Percentiles rank a stretch among this genome's conserved stretches.
These are phyloP conservation scores for Scaeva pyrastri DNA, from an alignment of 2,888 invertebrate genomes.

Conservation along the genomic window DNA sequence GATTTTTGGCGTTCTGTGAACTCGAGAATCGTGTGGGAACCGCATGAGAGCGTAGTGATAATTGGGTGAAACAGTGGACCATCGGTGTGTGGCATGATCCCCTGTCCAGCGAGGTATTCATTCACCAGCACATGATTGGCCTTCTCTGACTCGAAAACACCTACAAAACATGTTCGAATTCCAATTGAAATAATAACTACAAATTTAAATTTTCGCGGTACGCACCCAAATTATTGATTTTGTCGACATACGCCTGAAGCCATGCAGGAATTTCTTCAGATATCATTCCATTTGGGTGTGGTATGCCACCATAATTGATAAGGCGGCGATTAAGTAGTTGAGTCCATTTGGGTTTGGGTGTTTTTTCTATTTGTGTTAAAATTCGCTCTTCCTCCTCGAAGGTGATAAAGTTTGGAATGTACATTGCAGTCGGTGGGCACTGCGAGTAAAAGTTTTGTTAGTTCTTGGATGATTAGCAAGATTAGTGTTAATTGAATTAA, in stretches of 20 bases:
- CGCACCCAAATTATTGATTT: conserved; percentile 87
- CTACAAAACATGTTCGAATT: conserved; percentile 50
- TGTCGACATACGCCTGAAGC: conserved; percentile 90
- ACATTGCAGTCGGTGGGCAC: conserved; percentile 85
- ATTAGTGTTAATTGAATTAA: not conserved
- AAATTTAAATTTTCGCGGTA: not conserved
- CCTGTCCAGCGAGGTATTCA: conserved; percentile 96
- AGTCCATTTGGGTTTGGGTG: conserved; percentile 98
- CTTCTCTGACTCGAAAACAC: conserved; percentile 87
- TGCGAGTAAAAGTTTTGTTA: conserved; percentile 39
- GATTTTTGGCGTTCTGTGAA: conserved; percentile 85
- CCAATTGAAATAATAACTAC: not conserved
- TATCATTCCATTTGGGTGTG: conserved; percentile 96
- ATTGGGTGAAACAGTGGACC: conserved; percentile 97
- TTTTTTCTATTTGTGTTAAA: conserved; percentile 89
- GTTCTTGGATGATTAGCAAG: not conserved
- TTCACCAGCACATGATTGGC: conserved; percentile 98
- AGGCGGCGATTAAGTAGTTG: conserved; percentile 94
- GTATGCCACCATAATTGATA: conserved; percentile 99
- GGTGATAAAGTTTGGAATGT: conserved; percentile 94
- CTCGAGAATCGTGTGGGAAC: conserved; percentile 95
- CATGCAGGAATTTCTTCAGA: conserved; percentile 94
- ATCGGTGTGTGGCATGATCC: conserved; percentile 98
- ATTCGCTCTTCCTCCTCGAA: conserved; percentile 89
- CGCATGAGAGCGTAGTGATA: conserved; percentile 96